Base-by-base conservation (phyloP, 2,113 vertebrate species). In the Pagrus major region DNA sequence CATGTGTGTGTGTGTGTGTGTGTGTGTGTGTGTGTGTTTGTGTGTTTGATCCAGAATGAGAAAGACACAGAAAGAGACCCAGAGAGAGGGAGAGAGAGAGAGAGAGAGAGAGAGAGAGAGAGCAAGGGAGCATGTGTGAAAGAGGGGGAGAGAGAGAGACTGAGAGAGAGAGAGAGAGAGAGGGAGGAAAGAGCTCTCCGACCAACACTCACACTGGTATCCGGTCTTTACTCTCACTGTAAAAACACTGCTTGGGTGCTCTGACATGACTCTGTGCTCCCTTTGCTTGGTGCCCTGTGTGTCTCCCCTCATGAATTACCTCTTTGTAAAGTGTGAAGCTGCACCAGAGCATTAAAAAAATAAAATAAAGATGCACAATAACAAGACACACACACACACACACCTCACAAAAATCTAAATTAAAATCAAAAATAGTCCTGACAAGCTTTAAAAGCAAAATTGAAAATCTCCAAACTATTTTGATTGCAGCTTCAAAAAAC, bases 181-280 rank as follows among this genome's bases (percentile, higher is more conserved):
- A 71, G 82, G 81, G 78, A 76, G 31, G 56, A 80, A 46, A 61
- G 61, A 83, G 67, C 77, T 68, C 80, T 88, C 83, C 29, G 84
- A 78, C 84, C 47, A 81, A 78, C 71, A 73, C 81, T 86, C 83
- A 70, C 80, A 76, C 67, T 90, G 70, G 79, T 79, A 86, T 90
- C 78, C 68, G 25, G 76, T 76, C 83, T 89, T 84, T 71, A 71
- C 84, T 84, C 67, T 64, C 51, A 67, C 73, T 82, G 87, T 86
- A 71, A 86, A 83, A 88, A 88, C 86, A 85, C 81, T 80, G 87
- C 85, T 85, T 83, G 74, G 80, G 72, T 85, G 68, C 83, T 88
- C 75, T 84, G 83, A 89, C 86, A 81, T 81, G 81, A 85, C 72
- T 87, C 35, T 86, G 35, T 80, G 78, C 76, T 64, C 33, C 56